Percentiles rank a stretch among this genome's conserved stretches.
Conservation (phyloP, 2,113 vertebrate species). For the Rhombomys opimus region DNA sequence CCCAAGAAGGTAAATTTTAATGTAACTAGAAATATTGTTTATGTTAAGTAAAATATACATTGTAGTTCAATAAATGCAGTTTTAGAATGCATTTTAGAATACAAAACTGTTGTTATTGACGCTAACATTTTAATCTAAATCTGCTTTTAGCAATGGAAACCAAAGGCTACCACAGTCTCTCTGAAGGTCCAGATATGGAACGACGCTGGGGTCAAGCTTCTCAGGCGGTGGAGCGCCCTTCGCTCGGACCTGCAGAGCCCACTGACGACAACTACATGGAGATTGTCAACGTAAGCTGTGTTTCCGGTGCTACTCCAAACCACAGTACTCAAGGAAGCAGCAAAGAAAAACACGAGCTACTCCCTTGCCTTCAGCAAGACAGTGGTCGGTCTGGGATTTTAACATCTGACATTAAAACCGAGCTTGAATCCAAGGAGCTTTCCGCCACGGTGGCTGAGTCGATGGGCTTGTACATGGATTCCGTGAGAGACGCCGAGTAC, state of each 20-base stretch:
- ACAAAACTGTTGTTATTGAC: neutral
- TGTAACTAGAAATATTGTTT: neutral
- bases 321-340: constrained; percentile 89
- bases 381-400: constrained; percentile 89
- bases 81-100: constrained; percentile 4
- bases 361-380: constrained; percentile 91
- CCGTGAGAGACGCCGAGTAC: constrained; percentile 94
- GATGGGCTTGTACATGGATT: constrained; percentile 99
- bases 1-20: constrained; percentile 36
- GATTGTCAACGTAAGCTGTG: constrained; percentile 92
- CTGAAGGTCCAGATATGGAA: constrained; percentile 94
- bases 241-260: constrained; percentile 87
- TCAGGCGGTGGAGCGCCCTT: constrained; percentile 89
- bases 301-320: constrained; percentile 86
- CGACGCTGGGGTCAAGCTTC: constrained; percentile 95
- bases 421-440: constrained; percentile 97
- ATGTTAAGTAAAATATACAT: neutral
- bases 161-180: constrained; percentile 97
- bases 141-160: constrained; percentile 95
- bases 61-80: neutral
- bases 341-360: constrained; percentile 92
- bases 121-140: constrained; percentile 81
- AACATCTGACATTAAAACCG: constrained; percentile 92
- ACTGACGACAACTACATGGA: constrained; percentile 92
- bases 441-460: constrained; percentile 97